phyloP scores from a whole-genome alignment of 64 coral and sea anemone genomes.

The Orbicella faveolata region DNA sequence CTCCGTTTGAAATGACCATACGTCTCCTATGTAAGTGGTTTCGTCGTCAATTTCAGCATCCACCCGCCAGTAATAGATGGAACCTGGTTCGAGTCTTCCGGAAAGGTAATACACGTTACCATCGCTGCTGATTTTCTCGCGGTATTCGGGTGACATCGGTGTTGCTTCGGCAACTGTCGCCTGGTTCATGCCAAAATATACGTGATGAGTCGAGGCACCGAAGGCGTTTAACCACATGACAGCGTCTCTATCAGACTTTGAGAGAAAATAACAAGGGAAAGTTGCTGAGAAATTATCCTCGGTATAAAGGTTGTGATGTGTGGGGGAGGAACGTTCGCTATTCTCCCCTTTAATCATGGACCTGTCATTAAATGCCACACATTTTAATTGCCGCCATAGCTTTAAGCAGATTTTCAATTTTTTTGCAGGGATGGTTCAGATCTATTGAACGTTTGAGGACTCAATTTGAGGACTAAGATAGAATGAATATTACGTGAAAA shows the following conservation, averaged over 20 bases:
- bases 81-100: slow-evolving; percentile 38
- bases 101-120: slow-evolving; percentile 60
- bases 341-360: too few species aligned
- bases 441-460: too few species aligned
- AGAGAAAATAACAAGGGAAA: too few species aligned
- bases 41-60: slow-evolving; percentile 51
- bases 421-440: too few species aligned
- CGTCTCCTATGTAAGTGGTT: slow-evolving; percentile 29
- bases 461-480: too few species aligned
- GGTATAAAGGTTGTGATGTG: too few species aligned
- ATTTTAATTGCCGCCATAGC: too few species aligned
- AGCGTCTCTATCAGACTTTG: slow-evolving; percentile 26
- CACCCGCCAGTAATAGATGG: slow-evolving; percentile 68
- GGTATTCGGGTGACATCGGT: slow-evolving; percentile 24
- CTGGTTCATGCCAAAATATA: slow-evolving; percentile 54
- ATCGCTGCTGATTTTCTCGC: slow-evolving; percentile 11
- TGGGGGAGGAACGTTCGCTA: too few species aligned
- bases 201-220: slow-evolving; percentile 23
- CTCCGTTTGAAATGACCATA: background rate
- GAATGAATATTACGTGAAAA: too few species aligned
- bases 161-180: slow-evolving; percentile 43
- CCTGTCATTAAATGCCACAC: too few species aligned
- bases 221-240: slow-evolving; percentile 83
- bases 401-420: too few species aligned
- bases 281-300: too few species aligned